Base-by-base conservation (phyloP, 2,797 vertebrate genomes). In the Tenualosa ilisha region DNA sequence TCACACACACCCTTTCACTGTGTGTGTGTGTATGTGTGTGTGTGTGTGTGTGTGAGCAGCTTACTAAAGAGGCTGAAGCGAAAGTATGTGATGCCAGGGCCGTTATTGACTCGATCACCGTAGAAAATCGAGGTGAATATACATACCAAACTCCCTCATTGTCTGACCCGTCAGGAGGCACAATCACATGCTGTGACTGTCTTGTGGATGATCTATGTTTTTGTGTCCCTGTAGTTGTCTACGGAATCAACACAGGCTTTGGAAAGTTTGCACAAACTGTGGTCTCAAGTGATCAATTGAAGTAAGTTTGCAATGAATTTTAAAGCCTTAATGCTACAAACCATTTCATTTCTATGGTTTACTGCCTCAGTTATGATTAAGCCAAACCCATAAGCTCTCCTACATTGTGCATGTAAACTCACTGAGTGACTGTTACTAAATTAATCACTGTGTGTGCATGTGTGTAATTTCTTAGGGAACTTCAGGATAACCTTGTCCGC, bases 171-270 rank as follows among this genome's bases (percentile, higher is more conserved):
- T 68, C 13, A 46, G 22, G 20, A 59, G 6, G 22, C n/a, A 9
- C 59, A 20, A 3, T 5, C 1, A 22, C 3, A 63, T 8, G n/a
- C 31, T 15, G 13, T 72, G 65, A 3, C 65, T 40, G 65, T 37
- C 22, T 59, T 53, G 20, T 11, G 7, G 17, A 63, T 13, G 11
- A 83, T 8, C 17, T 85, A 26, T 88, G 26, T 87, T 6, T 81
- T 51, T 85, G 13, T 6, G 87, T 65, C 88, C 20, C 90, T 87
- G 68, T 91, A 99, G 98, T 99, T 87, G 98, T 99, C 86, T 99
- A 99, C 31, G 98, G 98, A 91, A 99, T 99, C 91, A 99, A 97
- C 31, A 99, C 98, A 0, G 98, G 98, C 13, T 99, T 99, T 93
- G 98, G 98, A 20, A 99, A 99, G 91, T 99, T 99, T 94, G 98